Evolutionary conservation across 2,113 vertebrate species (phyloP).

Genomic region (Pachyramphus minor): DNA sequence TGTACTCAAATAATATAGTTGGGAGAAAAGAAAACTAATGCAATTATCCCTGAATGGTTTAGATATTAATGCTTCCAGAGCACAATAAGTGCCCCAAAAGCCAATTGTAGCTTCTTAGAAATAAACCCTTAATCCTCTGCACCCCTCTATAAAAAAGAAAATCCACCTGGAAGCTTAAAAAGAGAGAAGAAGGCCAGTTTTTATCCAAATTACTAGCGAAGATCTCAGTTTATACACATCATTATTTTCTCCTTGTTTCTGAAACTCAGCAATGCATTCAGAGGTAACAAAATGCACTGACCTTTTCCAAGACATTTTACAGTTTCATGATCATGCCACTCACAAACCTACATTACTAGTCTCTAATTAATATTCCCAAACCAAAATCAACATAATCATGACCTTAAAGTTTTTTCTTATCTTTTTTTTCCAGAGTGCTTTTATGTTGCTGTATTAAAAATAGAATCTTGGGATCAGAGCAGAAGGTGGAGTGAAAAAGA

Average conservation of each 20-base stretch:
- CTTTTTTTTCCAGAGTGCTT: neutral
- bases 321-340: neutral
- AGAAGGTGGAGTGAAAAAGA: neutral
- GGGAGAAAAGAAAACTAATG: constrained; percentile 47
- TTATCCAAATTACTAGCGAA: neutral
- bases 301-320: neutral
- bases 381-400: neutral
- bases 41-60: constrained; percentile 32
- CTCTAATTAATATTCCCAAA: constrained; percentile 8
- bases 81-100: constrained; percentile 33
- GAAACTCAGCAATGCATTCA: neutral
- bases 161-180: neutral
- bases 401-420: neutral
- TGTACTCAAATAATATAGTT: constrained; percentile 22
- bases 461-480: neutral
- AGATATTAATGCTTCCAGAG: constrained; percentile 34
- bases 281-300: neutral
- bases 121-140: constrained; percentile 41
- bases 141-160: neutral
- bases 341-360: neutral
- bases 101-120: constrained; percentile 33
- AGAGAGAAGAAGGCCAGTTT: neutral
- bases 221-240: neutral
- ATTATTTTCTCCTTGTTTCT: neutral
- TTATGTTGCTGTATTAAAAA: neutral